phyloP scores from a whole-genome alignment of 2,888 invertebrate genomes.

The Lydus trimaculatus region DNA sequence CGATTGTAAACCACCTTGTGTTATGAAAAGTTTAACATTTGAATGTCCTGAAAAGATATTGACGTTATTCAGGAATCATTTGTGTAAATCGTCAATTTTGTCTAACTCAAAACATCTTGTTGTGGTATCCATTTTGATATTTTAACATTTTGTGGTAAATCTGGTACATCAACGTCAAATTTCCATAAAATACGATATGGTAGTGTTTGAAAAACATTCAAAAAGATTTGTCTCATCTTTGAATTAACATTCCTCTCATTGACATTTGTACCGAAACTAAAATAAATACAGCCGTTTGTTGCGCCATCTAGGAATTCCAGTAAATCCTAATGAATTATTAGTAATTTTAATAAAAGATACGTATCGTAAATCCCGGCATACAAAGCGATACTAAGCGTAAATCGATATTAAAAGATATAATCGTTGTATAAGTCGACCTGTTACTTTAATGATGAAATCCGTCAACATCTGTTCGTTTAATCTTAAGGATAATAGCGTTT shows the following conservation, averaged over 20 bases:
- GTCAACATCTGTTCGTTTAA: too few species aligned
- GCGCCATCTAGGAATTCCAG: slow-evolving; percentile 34
- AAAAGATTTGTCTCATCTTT: slow-evolving; percentile 14
- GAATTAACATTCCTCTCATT: slow-evolving; percentile 13
- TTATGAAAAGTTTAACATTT: slow-evolving; percentile 60
- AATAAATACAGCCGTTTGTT: slow-evolving; percentile 38
- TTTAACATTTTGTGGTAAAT: slow-evolving; percentile 48
- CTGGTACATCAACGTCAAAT: slow-evolving; percentile 20
- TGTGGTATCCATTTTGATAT: slow-evolving; percentile 52
- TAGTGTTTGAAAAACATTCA: slow-evolving; percentile 26
- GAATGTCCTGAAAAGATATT: slow-evolving; percentile 49
- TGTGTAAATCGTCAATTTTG: background rate
- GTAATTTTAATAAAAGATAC: too few species aligned
- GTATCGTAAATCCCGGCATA: too few species aligned
- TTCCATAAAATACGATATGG: slow-evolving; percentile 28
- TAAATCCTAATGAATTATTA: too few species aligned
- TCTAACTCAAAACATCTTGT: slow-evolving; percentile 36
- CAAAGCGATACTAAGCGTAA: too few species aligned
- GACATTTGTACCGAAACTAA: slow-evolving; percentile 37
- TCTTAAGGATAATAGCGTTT: too few species aligned
- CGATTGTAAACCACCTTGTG: slow-evolving; percentile 44
- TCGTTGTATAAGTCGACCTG: background rate
- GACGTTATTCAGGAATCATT: background rate
- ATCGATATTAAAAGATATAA: too few species aligned
- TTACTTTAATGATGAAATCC: too few species aligned